Evolutionary conservation across 2,797 vertebrate species (phyloP), one percentile per base, ranked within the genome.

Genomic region (Pelodytes ibericus): DNA sequence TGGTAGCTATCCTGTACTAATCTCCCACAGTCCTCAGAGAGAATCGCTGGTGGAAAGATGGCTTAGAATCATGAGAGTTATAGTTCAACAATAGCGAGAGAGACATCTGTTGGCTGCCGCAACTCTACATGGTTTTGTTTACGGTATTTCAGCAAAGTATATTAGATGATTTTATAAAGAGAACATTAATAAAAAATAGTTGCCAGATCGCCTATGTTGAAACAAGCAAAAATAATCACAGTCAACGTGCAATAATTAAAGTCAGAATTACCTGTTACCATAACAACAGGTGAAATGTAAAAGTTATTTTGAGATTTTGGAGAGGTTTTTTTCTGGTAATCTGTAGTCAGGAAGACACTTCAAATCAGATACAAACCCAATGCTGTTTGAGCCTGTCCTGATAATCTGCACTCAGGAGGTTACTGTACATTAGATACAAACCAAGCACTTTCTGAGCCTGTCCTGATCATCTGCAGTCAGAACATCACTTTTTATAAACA

Each of bases 161-260:
- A n/a, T n/a, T n/a, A n/a, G n/a, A n/a, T n/a, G n/a, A n/a, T n/a
- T n/a, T n/a, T n/a, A 56, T 56, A 56, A 56, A 13, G 7, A 27
- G 20, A 53, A 25, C 10, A 27, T 15, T 64, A 44, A 41, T 36
- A 25, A 18, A 39, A 36, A 25, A 18, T 39, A 20, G 36, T 26
- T 72, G 20, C 13, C 39, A 53, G 8, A 16, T 25, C 0, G 39
- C 25, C 44, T 33, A 22, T 56, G 60, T 64, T 36, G 30, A 64
- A 64, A 56, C 58, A 51, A 33, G 39, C 16, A 73, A 13, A 73
- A 72, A 61, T 31, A 72, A 53, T 11, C 24, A 30, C 61, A 56
- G 61, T 56, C 39, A 74, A 74, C 22, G 44, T 39, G 31, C n/a
- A 27, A 53, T 74, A 74, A 74, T 74, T 74, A 74, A 65, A 41